phyloP scores from a whole-genome alignment of 2,113 vertebrate species.

The Dasyprocta punctata region DNA sequence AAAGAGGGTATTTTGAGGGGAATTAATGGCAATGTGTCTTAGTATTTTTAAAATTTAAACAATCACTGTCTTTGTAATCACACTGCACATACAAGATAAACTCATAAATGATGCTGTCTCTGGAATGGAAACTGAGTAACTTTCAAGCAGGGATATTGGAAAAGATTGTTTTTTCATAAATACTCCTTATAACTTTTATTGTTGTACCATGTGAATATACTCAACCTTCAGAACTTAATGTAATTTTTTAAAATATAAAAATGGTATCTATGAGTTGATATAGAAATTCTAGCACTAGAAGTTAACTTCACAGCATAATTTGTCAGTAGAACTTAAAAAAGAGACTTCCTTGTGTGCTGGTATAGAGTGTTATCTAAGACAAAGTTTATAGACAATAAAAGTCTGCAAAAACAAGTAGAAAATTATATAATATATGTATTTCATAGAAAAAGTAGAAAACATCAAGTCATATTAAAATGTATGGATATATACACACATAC shows the following conservation, averaged over 20 bases:
- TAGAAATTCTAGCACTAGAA: not conserved
- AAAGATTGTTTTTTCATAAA: slow-evolving; percentile 20
- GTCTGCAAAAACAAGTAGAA: slow-evolving; percentile 10
- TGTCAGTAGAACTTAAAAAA: not conserved
- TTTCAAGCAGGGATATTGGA: not conserved
- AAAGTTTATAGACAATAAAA: not conserved
- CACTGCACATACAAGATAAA: not conserved
- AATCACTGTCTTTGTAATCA: not conserved
- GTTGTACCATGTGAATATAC: not conserved
- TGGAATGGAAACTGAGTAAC: not conserved
- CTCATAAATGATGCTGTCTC: not conserved
- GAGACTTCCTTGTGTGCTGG: not conserved
- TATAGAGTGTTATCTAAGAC: not conserved
- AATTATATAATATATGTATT: not conserved
- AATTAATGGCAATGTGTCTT: not conserved
- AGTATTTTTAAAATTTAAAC: not conserved
- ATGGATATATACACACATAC: not conserved
- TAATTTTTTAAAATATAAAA: not conserved
- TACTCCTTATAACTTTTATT: not conserved
- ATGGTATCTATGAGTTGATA: not conserved
- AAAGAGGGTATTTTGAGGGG: not conserved
- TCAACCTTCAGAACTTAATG: slow-evolving; percentile 13
- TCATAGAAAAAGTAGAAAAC: not conserved
- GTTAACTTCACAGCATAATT: not conserved
- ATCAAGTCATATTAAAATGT: not conserved